These are phyloP conservation scores for Drosophila borborema DNA, from an alignment of 2,888 invertebrate species.

Conservation along the genomic window DNA sequence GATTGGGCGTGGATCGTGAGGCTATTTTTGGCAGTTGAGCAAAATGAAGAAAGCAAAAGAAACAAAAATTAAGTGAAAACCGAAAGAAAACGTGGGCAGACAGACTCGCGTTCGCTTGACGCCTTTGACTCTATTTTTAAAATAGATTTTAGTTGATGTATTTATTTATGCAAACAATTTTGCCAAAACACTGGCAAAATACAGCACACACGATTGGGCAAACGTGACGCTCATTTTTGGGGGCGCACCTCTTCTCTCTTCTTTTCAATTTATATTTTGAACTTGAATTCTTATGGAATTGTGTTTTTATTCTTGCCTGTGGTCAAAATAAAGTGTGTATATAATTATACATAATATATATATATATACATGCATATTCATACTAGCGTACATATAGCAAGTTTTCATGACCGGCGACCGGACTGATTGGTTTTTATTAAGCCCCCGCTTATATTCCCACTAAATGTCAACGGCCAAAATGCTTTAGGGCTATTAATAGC, in stretches of 20 bases:
- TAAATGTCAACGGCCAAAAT: conserved; percentile 72
- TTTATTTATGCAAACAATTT: conserved; percentile 59
- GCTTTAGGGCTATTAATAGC: conserved; percentile 56
- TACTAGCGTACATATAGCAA: neutral
- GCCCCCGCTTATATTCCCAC: conserved; percentile 45
- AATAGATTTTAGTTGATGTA: conserved; percentile 54
- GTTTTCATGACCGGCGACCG: conserved; percentile 30
- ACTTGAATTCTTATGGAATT: conserved; percentile 23
- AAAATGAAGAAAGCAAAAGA: conserved; percentile 51
- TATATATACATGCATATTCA: neutral
- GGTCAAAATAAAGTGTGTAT: neutral
- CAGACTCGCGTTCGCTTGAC: conserved; percentile 40
- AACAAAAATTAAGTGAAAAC: conserved; percentile 38
- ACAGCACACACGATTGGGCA: conserved; percentile 64
- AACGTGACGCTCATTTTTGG: conserved; percentile 66
- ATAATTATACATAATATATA: neutral
- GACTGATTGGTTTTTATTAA: conserved; percentile 44
- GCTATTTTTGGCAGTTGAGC: conserved; percentile 70
- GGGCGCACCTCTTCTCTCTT: conserved; percentile 20
- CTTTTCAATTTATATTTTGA: conserved; percentile 53
- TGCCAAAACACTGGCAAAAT: conserved; percentile 30
- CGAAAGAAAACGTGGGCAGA: conserved; percentile 73
- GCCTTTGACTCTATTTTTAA: conserved; percentile 58
- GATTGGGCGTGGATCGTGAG: conserved; percentile 57
- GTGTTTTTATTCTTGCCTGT: conserved; percentile 18